Percentiles rank a stretch among this genome's conserved stretches.
Evolutionary conservation across 2,888 invertebrate species (phyloP).

Genomic region (Nomada lathburiana): DNA sequence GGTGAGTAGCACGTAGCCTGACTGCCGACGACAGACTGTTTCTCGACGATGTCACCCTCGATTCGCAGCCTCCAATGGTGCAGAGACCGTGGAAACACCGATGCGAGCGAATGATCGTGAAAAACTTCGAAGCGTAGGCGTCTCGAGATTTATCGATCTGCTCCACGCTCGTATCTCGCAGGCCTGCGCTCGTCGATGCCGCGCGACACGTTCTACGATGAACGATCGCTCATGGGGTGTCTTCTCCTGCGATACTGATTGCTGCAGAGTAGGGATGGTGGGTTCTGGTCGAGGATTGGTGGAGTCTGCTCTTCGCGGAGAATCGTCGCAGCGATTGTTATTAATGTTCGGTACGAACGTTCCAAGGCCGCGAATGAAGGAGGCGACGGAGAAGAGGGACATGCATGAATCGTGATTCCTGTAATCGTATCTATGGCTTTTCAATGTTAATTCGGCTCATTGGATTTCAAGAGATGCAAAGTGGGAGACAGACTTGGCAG

Average conservation of each 20-base stretch:
- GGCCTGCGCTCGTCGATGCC: conserved; percentile 48
- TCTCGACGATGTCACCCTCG: conserved; percentile 1
- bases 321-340: too few species aligned
- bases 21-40: conserved; percentile 21
- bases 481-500: conserved; percentile 7
- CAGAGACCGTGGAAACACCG: background rate
- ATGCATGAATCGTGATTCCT: too few species aligned
- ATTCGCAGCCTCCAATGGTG: background rate
- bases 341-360: too few species aligned
- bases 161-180: conserved; percentile 39
- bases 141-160: conserved; percentile 64
- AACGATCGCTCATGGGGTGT: background rate
- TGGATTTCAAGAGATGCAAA: conserved; percentile 7
- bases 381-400: too few species aligned
- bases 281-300: background rate
- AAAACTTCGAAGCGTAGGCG: background rate
- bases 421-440: too few species aligned
- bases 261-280: background rate
- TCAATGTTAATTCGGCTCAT: background rate
- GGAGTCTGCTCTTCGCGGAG: background rate
- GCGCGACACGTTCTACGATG: conserved; percentile 20
- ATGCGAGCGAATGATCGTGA: background rate
- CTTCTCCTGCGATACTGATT: background rate
- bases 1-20: conserved; percentile 55
- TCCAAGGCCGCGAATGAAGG: too few species aligned